These are phyloP conservation scores for Gastracanthus pulcherrimus DNA, from an alignment of 2,888 invertebrate species.

Conservation along the genomic window DNA sequence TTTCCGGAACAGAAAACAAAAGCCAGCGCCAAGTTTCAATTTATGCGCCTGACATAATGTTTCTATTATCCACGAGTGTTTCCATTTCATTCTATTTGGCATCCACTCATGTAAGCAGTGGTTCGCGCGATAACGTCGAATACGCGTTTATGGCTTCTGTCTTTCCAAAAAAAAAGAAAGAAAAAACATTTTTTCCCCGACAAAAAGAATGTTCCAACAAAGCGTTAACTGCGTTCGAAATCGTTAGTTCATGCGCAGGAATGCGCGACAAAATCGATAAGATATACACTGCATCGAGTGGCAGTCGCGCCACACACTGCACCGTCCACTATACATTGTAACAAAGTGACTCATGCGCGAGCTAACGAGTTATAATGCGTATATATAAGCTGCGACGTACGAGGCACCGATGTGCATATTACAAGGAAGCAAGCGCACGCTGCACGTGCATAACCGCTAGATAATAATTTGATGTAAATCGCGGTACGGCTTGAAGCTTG, in stretches of 20 bases:
- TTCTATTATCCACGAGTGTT: too few species aligned
- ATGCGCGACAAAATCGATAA: constrained; percentile 46
- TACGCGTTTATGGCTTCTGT: too few species aligned
- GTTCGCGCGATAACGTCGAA: too few species aligned
- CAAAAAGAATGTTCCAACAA: not conserved
- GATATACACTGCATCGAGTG: constrained; percentile 14
- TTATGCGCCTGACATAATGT: too few species aligned
- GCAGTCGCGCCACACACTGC: not conserved
- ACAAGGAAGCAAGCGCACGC: not conserved
- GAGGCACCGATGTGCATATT: too few species aligned
- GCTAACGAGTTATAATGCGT: constrained; percentile 36
- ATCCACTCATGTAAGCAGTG: too few species aligned
- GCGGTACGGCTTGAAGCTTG: not conserved
- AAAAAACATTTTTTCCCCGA: too few species aligned
- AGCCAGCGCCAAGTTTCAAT: too few species aligned
- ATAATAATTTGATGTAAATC: too few species aligned
- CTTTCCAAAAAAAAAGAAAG: too few species aligned
- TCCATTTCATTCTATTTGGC: too few species aligned
- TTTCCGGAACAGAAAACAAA: too few species aligned
- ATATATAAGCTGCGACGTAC: not conserved
- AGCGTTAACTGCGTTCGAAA: not conserved
- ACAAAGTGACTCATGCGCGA: constrained; percentile 44
- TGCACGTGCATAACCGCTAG: not conserved
- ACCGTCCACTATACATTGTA: constrained; percentile 47
- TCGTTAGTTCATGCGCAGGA: not conserved